Percentiles rank a stretch among this genome's conserved stretches.
Evolutionary conservation across 2,888 invertebrate genomes (phyloP).

Genomic region (Megaustenia siamemsis): DNA sequence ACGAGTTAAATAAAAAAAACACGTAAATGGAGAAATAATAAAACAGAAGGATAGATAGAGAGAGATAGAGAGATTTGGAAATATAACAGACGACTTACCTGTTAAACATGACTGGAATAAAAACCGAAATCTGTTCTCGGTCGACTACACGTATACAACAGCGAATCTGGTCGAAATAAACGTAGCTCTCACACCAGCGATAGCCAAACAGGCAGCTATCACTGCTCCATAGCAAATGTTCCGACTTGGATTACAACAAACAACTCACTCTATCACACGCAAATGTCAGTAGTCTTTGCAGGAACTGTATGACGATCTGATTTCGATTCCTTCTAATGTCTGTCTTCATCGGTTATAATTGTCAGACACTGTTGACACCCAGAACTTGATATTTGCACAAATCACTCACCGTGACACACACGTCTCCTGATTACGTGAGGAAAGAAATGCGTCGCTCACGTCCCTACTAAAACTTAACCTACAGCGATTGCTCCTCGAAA

Average conservation of each 20-base stretch:
- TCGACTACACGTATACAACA: not conserved
- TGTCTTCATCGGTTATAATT: conserved; percentile 9
- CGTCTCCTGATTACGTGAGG: not conserved
- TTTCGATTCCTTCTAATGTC: not conserved
- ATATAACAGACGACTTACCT: not conserved
- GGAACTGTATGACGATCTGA: not conserved
- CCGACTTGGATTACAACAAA: not conserved
- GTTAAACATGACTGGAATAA: not conserved
- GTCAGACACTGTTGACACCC: not conserved
- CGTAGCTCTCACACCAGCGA: not conserved
- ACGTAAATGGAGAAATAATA: too few relatives aligned
- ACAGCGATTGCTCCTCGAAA: too few relatives aligned
- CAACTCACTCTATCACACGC: not conserved
- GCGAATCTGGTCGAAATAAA: not conserved
- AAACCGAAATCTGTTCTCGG: not conserved
- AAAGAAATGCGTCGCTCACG: not conserved
- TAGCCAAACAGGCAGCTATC: not conserved
- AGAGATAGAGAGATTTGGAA: too few relatives aligned
- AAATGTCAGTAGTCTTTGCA: not conserved
- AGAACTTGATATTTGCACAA: not conserved
- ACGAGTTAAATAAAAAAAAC: too few relatives aligned
- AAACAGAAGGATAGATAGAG: too few relatives aligned
- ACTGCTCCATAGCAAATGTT: not conserved
- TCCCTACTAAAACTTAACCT: too few relatives aligned
- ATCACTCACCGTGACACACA: not conserved